Percentiles rank a stretch among this genome's conserved stretches.
phyloP scores from a whole-genome alignment of 2,113 vertebrate species.

The Dipodomys spectabilis region DNA sequence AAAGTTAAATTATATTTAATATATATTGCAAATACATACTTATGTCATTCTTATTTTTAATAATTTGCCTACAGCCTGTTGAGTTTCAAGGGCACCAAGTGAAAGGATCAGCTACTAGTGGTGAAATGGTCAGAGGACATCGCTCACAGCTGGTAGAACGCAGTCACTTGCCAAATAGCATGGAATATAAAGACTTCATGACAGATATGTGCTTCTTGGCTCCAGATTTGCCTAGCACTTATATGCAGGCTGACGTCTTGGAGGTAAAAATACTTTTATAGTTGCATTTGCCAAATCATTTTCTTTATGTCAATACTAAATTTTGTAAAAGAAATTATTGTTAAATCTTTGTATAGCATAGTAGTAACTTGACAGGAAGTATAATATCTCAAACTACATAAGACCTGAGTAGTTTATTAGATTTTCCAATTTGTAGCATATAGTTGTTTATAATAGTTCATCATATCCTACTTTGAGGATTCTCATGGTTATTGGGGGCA shows the following conservation, averaged over 20 bases:
- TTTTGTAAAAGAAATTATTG: not conserved
- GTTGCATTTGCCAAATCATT: constrained; percentile 22
- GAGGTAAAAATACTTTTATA: constrained; percentile 82
- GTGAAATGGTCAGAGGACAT: constrained; percentile 78
- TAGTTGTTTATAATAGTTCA: not conserved
- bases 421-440: not conserved
- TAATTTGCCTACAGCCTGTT: constrained; percentile 81
- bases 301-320: constrained; percentile 7
- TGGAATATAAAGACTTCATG: not conserved
- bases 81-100: constrained; percentile 86
- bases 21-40: not conserved
- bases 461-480: not conserved
- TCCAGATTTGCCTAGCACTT: constrained; percentile 45
- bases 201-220: constrained; percentile 43
- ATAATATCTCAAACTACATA: not conserved
- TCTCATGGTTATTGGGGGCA: not conserved
- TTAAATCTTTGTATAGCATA: not conserved
- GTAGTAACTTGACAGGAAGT: not conserved
- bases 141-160: constrained; percentile 54
- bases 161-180: constrained; percentile 39
- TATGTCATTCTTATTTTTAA: constrained; percentile 10
- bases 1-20: constrained; percentile 33
- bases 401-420: not conserved
- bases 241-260: constrained; percentile 68
- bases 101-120: constrained; percentile 86